These are phyloP conservation scores for Megalonaias nervosa DNA, from an alignment of 1,140 invertebrate species.

Conservation along the genomic window DNA sequence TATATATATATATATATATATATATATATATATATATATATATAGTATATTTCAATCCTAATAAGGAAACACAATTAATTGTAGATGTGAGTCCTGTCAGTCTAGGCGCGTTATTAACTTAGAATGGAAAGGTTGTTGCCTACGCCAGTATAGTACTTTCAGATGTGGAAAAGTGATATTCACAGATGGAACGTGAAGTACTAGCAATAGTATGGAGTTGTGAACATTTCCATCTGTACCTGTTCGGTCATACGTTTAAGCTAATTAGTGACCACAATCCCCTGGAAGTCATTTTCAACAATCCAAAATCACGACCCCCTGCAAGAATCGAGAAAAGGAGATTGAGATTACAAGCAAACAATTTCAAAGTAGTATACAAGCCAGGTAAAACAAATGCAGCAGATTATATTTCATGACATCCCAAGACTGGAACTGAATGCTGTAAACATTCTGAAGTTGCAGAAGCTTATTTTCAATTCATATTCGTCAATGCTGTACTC, in stretches of 20 bases:
- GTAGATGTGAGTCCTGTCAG: conserved; percentile 45
- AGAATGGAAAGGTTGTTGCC: conserved; percentile 33
- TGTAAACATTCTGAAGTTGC: neutral
- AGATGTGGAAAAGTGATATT: conserved; percentile 58
- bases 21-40: too few relatives aligned
- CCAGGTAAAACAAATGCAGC: conserved; percentile 22
- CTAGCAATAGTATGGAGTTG: conserved; percentile 68
- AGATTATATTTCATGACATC: conserved; percentile 19
- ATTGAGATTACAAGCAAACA: conserved; percentile 28
- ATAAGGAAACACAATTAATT: conserved; percentile 21
- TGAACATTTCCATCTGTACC: conserved; percentile 68
- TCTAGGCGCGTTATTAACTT: conserved; percentile 20
- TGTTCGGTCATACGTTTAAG: too few relatives aligned
- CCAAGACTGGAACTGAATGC: conserved; percentile 5
- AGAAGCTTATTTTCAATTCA: neutral
- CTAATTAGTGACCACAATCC: too few relatives aligned
- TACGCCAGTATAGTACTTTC: conserved; percentile 40
- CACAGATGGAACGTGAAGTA: conserved; percentile 70
- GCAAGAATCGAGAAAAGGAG: conserved; percentile 38
- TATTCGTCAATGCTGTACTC: neutral
- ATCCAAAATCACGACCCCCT: conserved; percentile 29
- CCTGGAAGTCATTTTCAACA: conserved; percentile 42
- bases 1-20: too few relatives aligned
- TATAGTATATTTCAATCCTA: conserved; percentile 46
- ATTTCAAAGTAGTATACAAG: conserved; percentile 27